phyloP scores from a whole-genome alignment of 2,113 vertebrate species.

The Gallinago media region DNA sequence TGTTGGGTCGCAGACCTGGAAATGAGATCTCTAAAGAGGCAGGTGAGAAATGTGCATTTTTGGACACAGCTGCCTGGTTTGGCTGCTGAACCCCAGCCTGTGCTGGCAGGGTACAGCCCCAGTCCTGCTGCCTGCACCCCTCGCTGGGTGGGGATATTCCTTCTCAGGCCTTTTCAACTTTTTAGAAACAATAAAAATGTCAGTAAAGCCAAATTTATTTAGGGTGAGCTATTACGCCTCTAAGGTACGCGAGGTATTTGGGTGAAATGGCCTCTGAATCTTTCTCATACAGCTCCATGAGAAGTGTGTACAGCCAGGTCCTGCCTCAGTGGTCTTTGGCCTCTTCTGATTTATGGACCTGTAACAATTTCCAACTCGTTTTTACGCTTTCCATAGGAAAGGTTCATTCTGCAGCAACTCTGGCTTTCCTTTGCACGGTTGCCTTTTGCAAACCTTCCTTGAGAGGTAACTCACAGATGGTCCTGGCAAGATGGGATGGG shows the following conservation, averaged over 20 bases:
- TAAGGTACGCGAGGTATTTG: neutral
- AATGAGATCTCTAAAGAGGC: neutral
- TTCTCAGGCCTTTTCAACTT: neutral
- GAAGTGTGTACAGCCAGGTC: neutral
- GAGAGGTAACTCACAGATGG: neutral
- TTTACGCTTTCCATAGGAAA: neutral
- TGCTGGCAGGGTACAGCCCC: neutral
- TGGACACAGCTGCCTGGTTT: neutral
- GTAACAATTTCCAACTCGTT: neutral
- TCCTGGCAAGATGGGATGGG: neutral
- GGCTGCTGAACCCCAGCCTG: neutral
- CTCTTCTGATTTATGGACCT: neutral
- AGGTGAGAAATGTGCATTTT: neutral
- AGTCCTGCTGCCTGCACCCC: neutral
- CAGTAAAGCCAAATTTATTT: neutral
- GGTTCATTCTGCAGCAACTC: neutral
- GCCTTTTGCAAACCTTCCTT: neutral
- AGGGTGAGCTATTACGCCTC: neutral
- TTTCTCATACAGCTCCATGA: neutral
- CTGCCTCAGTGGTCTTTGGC: neutral
- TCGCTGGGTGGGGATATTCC: neutral
- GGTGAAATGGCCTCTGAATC: neutral
- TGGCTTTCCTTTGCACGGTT: neutral
- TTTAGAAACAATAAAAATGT: neutral
- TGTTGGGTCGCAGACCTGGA: neutral